phyloP scores from a whole-genome alignment of 2,888 invertebrate genomes.

The Auanema freiburgensis region DNA sequence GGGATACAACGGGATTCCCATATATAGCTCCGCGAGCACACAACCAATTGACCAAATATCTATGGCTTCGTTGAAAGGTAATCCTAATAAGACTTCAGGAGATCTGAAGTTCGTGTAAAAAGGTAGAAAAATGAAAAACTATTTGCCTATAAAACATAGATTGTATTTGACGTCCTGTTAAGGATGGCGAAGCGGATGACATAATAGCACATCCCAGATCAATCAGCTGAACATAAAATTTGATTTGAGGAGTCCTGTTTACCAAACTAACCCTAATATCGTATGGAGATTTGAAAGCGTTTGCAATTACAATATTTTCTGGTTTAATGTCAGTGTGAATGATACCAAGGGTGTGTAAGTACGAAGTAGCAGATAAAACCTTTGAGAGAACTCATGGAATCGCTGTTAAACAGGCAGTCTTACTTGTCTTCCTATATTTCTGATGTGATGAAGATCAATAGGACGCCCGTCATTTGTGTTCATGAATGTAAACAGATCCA shows the following conservation, averaged over 20 bases:
- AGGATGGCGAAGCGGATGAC: background rate
- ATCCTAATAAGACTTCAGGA: slow-evolving; percentile 2
- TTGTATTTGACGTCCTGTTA: background rate
- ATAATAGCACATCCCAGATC: background rate
- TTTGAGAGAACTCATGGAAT: background rate
- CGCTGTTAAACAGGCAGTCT: too few relatives aligned
- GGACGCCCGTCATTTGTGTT: background rate
- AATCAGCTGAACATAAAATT: background rate
- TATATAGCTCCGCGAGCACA: slow-evolving; percentile 7
- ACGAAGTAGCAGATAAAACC: background rate
- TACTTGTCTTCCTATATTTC: slow-evolving; percentile 1
- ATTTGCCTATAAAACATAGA: slow-evolving; percentile 1
- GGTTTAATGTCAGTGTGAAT: slow-evolving; percentile 8
- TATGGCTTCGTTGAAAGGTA: background rate
- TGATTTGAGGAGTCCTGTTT: too few relatives aligned
- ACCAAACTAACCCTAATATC: background rate
- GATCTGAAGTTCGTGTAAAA: background rate
- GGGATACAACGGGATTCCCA: background rate
- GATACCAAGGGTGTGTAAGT: slow-evolving; percentile 5
- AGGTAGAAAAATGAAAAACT: too few relatives aligned
- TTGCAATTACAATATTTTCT: slow-evolving; percentile 3
- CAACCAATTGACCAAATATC: slow-evolving; percentile 11
- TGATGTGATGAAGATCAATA: background rate
- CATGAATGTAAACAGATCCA: slow-evolving; percentile 1
- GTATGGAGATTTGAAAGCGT: background rate